These are phyloP conservation scores for Neostethus bicornis DNA, from an alignment of 2,797 vertebrate genomes.

Conservation along the genomic window DNA sequence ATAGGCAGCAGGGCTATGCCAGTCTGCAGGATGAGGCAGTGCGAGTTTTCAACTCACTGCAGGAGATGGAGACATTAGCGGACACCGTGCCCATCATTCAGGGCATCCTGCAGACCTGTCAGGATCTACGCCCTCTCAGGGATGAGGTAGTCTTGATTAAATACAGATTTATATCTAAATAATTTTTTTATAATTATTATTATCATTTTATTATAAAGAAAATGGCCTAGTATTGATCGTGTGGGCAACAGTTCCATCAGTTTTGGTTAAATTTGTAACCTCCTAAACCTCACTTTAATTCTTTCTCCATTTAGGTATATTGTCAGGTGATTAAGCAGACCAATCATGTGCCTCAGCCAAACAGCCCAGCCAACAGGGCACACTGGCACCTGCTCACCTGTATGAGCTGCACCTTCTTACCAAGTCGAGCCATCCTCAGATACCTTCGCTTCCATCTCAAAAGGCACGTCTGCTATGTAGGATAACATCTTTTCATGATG, in stretches of 20 bases:
- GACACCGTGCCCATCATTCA: slow-evolving; percentile 93
- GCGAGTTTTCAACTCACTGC: slow-evolving; percentile 93
- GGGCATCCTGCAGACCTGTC: slow-evolving; percentile 94
- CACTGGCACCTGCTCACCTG: slow-evolving; percentile 94
- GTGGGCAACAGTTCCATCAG: background rate
- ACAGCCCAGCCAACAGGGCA: slow-evolving; percentile 86
- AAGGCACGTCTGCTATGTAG: slow-evolving; percentile 76
- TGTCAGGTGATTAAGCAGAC: slow-evolving; percentile 96
- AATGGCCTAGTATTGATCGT: background rate
- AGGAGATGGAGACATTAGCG: slow-evolving; percentile 91
- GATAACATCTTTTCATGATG: background rate
- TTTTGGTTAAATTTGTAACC: background rate
- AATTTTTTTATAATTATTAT: too few relatives aligned
- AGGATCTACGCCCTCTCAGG: slow-evolving; percentile 89
- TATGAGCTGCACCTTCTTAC: slow-evolving; percentile 94
- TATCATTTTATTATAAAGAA: too few relatives aligned
- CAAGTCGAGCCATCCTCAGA: slow-evolving; percentile 89
- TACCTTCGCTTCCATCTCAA: slow-evolving; percentile 94
- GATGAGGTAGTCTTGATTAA: slow-evolving; percentile 78
- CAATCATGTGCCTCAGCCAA: slow-evolving; percentile 91
- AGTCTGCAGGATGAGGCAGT: slow-evolving; percentile 94
- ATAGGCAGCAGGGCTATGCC: slow-evolving; percentile 90
- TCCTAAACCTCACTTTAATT: background rate
- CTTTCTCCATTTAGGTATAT: slow-evolving; percentile 78
- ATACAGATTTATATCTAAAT: background rate